phyloP scores from a whole-genome alignment of 2,888 invertebrate genomes.

The Phaonia tiefii region DNA sequence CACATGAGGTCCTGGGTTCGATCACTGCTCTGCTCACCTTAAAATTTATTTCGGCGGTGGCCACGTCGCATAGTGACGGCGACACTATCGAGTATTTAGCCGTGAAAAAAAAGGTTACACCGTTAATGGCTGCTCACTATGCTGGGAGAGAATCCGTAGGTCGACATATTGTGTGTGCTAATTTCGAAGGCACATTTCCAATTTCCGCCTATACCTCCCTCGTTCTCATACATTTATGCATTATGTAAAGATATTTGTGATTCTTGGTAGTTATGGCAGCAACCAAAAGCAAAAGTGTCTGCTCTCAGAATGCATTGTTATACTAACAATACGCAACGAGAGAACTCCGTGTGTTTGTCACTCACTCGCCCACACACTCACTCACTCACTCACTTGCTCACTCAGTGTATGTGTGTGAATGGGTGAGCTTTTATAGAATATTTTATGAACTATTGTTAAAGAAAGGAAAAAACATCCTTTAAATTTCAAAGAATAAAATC shows the following conservation, averaged over 20 bases:
- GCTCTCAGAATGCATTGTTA: conserved; percentile 52
- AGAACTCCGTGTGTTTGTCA: neutral
- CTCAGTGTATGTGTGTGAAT: neutral
- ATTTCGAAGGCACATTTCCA: too few relatives aligned
- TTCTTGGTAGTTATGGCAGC: conserved; percentile 6
- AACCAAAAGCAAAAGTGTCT: conserved; percentile 34
- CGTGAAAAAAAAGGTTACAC: too few relatives aligned
- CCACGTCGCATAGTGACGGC: too few relatives aligned
- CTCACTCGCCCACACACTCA: neutral
- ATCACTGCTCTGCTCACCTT: too few relatives aligned
- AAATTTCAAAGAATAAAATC: conserved; percentile 11
- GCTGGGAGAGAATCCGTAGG: too few relatives aligned
- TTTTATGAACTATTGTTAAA: conserved; percentile 52
- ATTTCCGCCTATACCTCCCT: neutral
- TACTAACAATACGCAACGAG: conserved; percentile 28
- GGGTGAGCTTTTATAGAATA: conserved; percentile 41
- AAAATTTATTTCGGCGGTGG: too few relatives aligned
- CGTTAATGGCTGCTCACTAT: too few relatives aligned
- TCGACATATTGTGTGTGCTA: too few relatives aligned
- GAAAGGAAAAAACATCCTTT: conserved; percentile 2
- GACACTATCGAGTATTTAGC: too few relatives aligned
- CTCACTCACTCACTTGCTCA: neutral
- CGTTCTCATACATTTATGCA: too few relatives aligned
- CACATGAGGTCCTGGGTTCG: too few relatives aligned
- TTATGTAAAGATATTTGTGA: too few relatives aligned